Conservation (phyloP, 2,113 vertebrate genomes). For the Galemys pyrenaicus region DNA sequence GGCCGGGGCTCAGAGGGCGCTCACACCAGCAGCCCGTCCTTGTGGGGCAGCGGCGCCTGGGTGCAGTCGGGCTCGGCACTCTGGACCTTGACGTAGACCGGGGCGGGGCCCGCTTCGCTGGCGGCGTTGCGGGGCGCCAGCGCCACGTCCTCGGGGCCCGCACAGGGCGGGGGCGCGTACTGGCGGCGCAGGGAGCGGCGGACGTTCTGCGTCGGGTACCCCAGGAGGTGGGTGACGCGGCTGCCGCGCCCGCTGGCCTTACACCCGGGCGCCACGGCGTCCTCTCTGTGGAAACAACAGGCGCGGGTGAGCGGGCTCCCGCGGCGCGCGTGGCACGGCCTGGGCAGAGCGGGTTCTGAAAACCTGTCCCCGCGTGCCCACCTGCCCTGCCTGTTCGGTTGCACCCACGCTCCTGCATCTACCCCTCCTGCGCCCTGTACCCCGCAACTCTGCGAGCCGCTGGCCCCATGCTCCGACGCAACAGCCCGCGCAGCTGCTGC, state of each 20-base stretch:
- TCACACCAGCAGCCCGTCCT: constrained; percentile 79
- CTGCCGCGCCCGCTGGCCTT: constrained; percentile 74
- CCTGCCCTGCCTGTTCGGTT: neutral
- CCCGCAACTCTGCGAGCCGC: neutral
- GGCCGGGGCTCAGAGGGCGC: constrained; percentile 12
- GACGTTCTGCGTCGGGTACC: constrained; percentile 77
- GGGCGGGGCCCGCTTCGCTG: constrained; percentile 73
- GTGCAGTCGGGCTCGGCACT: constrained; percentile 45
- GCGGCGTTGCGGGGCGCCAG: constrained; percentile 52
- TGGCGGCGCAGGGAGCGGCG: constrained; percentile 74
- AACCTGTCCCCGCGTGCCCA: constrained; percentile 11
- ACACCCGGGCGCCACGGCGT: constrained; percentile 79
- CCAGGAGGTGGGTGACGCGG: constrained; percentile 78
- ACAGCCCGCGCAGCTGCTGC: neutral
- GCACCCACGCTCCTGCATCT: neutral
- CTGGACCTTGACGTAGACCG: constrained; percentile 71
- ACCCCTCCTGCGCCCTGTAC: neutral
- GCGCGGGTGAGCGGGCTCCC: constrained; percentile 67
- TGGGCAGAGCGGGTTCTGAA: constrained; percentile 57
- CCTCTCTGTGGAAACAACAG: constrained; percentile 82
- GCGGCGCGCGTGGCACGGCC: constrained; percentile 60
- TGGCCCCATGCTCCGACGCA: neutral
- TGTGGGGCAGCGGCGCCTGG: constrained; percentile 51
- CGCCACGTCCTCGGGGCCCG: constrained; percentile 66
- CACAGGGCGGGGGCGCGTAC: constrained; percentile 71